A percentile compares a stretch with the other conserved stretches of the same genome.
Conservation (phyloP, 2,888 invertebrate genomes). For the Gryllus longicercus region DNA sequence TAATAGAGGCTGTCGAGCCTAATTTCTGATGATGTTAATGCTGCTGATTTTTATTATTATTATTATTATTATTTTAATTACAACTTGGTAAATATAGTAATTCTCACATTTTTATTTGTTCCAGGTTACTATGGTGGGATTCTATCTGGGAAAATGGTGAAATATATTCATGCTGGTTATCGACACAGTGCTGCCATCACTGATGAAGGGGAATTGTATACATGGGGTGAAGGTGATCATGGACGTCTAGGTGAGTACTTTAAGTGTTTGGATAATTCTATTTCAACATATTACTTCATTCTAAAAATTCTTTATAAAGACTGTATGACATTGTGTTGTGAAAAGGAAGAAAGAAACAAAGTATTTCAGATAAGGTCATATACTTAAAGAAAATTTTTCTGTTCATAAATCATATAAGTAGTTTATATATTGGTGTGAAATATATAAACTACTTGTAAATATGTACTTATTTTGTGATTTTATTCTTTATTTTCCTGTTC, state of each 20-base stretch:
- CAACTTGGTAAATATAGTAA: no score
- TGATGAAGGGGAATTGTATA: conserved; percentile 54
- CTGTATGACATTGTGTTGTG: neutral
- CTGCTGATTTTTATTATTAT: no score
- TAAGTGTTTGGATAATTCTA: neutral
- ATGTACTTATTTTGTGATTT: no score
- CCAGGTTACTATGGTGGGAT: conserved; percentile 55
- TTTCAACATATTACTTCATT: conserved; percentile 4
- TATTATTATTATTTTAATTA: conserved; percentile 38
- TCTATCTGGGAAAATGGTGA: conserved; percentile 49
- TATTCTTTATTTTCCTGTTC: no score
- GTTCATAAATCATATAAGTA: no score
- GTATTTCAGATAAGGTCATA: neutral
- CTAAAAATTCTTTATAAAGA: neutral
- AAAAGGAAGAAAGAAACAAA: neutral
- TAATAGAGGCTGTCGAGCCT: no score
- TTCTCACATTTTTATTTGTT: neutral
- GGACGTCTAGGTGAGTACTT: conserved; percentile 48
- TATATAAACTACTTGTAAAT: no score
- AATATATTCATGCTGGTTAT: conserved; percentile 55
- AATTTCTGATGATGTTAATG: no score
- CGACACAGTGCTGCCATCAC: conserved; percentile 58
- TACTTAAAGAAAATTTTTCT: no score
- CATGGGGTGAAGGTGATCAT: conserved; percentile 59
- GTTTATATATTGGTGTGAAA: no score